Evolutionary conservation across 1,140 invertebrate genomes (phyloP).

Genomic region (Pomphorhynchus laevis): DNA sequence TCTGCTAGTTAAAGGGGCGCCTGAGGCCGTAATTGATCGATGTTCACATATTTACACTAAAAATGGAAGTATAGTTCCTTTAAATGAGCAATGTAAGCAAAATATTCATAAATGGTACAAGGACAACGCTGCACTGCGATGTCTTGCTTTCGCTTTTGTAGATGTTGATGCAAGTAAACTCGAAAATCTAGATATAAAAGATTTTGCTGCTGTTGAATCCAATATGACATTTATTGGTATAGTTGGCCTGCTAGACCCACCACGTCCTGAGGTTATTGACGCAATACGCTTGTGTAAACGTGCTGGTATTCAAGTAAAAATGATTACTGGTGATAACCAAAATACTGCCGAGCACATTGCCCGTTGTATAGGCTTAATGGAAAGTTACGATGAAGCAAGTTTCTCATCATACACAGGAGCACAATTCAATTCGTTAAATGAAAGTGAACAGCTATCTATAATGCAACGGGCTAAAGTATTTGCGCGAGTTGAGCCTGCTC

Average conservation of each 20-base stretch:
- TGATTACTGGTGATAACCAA: slow-evolving; percentile 99
- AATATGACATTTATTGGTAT: slow-evolving; percentile 93
- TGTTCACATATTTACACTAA: background rate
- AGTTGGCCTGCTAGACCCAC: slow-evolving; percentile 96
- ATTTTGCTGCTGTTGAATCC: too few species aligned
- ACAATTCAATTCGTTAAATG: slow-evolving; percentile 83
- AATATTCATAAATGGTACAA: too few species aligned
- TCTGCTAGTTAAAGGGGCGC: background rate
- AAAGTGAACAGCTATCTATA: slow-evolving; percentile 53
- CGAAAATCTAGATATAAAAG: too few species aligned
- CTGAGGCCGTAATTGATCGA: background rate
- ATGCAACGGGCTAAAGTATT: slow-evolving; percentile 56
- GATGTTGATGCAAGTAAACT: too few species aligned
- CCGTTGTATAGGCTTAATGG: slow-evolving; percentile 79
- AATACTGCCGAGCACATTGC: slow-evolving; percentile 94
- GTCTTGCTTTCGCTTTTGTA: too few species aligned
- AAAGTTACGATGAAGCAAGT: slow-evolving; percentile 68
- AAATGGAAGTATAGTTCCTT: too few species aligned
- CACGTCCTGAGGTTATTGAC: slow-evolving; percentile 76
- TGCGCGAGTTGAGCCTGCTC: slow-evolving; percentile 86
- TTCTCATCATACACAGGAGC: slow-evolving; percentile 75
- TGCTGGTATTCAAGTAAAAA: slow-evolving; percentile 89
- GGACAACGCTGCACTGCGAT: too few species aligned
- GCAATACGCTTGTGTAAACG: slow-evolving; percentile 67
- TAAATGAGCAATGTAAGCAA: too few species aligned